Evolutionary conservation across 2,113 vertebrate species (phyloP).

Genomic region (Toxostoma redivivum): DNA sequence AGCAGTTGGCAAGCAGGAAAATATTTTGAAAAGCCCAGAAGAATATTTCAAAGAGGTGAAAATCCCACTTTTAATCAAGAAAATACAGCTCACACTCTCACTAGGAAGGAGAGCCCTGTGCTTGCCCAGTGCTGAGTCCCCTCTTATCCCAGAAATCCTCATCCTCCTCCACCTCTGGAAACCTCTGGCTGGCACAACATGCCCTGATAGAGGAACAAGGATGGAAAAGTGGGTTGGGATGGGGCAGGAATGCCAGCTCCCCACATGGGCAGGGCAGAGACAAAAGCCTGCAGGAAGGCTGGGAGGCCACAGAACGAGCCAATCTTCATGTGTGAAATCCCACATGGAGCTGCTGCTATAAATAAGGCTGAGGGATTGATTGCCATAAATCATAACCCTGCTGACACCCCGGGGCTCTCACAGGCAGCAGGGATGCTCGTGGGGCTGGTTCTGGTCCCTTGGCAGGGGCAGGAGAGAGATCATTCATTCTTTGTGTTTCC

Average conservation of each 20-base stretch:
- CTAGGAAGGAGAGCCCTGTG: neutral
- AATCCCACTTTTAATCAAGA: neutral
- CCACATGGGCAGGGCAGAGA: neutral
- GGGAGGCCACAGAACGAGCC: neutral
- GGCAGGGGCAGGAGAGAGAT: slow-evolving; percentile 25
- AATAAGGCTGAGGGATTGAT: slow-evolving; percentile 2
- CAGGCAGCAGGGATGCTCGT: neutral
- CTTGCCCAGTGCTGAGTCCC: neutral
- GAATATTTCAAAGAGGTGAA: neutral
- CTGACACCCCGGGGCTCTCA: neutral
- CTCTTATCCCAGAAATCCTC: neutral
- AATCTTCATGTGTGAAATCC: neutral
- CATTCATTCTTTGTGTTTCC: slow-evolving; percentile 6
- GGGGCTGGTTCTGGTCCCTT: slow-evolving; percentile 25
- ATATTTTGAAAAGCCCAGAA: neutral
- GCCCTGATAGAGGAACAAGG: neutral
- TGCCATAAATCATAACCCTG: slow-evolving; percentile 31
- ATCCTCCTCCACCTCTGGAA: neutral
- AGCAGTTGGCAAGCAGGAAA: accelerated
- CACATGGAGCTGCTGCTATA: neutral
- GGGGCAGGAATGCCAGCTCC: neutral
- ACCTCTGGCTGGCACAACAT: neutral
- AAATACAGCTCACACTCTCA: accelerated
- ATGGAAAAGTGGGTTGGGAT: neutral
- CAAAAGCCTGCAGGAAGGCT: neutral